Conservation (phyloP, 2,113 vertebrate species). For the Pomatostomus ruficeps region DNA sequence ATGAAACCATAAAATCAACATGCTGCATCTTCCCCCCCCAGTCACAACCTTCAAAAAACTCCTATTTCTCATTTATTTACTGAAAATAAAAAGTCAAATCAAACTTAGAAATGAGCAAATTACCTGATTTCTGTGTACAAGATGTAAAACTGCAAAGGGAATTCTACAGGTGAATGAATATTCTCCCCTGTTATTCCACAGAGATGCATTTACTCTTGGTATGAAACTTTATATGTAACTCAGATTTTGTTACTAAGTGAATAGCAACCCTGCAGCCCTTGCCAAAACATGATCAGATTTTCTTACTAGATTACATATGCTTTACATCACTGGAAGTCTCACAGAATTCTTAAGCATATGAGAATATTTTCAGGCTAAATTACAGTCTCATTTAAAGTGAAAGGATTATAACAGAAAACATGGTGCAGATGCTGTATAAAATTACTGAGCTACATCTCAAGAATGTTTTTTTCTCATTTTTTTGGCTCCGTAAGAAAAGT, state of each 20-base stretch:
- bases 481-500: not conserved
- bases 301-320: not conserved
- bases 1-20: not conserved
- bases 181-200: not conserved
- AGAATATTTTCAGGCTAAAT: not conserved
- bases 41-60: not conserved
- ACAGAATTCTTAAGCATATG: not conserved
- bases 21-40: not conserved
- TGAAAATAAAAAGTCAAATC: not conserved
- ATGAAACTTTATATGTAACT: not conserved
- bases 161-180: not conserved
- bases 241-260: not conserved
- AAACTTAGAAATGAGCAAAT: not conserved
- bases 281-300: not conserved
- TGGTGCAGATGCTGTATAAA: not conserved
- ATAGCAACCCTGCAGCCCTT: not conserved
- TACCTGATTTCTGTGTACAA: not conserved
- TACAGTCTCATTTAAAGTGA: not conserved
- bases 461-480: not conserved
- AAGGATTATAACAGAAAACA: not conserved
- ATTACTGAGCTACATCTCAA: not conserved
- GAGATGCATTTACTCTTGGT: not conserved
- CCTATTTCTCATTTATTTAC: not conserved
- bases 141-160: not conserved
- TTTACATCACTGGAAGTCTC: not conserved